phyloP scores from a whole-genome alignment of 2,113 vertebrate genomes.

The Manacus vitellinus region DNA sequence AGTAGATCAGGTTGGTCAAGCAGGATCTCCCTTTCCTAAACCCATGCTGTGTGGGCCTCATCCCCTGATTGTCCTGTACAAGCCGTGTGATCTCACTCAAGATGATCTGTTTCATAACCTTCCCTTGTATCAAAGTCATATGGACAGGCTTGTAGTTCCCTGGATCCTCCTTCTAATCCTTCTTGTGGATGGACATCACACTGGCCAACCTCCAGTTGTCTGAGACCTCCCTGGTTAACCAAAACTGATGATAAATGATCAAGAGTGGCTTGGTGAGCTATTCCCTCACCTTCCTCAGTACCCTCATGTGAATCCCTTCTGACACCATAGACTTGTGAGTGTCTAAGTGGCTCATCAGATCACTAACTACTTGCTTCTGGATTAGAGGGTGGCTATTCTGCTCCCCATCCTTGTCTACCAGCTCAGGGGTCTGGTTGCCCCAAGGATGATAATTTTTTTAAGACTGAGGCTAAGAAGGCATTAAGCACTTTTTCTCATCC shows the following conservation, averaged over 20 bases:
- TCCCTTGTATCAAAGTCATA: not conserved
- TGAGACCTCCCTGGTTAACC: not conserved
- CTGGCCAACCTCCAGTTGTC: not conserved
- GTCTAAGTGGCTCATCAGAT: not conserved
- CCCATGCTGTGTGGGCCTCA: not conserved
- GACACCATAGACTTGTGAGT: not conserved
- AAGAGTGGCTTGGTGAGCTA: not conserved
- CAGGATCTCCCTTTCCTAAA: not conserved
- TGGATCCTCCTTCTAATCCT: not conserved
- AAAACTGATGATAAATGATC: not conserved
- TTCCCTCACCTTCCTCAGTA: not conserved
- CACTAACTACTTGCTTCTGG: not conserved
- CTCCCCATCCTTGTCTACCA: not conserved
- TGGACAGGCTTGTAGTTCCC: not conserved
- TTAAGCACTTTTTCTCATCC: not conserved
- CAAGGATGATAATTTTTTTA: not conserved
- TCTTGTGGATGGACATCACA: rapidly evolving
- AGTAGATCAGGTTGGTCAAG: not conserved
- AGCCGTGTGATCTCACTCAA: not conserved
- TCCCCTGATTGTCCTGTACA: not conserved
- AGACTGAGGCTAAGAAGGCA: not conserved
- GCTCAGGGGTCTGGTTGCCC: not conserved
- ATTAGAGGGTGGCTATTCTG: not conserved
- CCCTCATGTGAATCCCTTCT: not conserved
- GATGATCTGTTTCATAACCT: not conserved